A percentile compares a stretch with the other conserved stretches of the same genome.
These are phyloP conservation scores for Chiridota heheva DNA, from an alignment of 35 echinoderm and acorn worm species.

Conservation along the genomic window DNA sequence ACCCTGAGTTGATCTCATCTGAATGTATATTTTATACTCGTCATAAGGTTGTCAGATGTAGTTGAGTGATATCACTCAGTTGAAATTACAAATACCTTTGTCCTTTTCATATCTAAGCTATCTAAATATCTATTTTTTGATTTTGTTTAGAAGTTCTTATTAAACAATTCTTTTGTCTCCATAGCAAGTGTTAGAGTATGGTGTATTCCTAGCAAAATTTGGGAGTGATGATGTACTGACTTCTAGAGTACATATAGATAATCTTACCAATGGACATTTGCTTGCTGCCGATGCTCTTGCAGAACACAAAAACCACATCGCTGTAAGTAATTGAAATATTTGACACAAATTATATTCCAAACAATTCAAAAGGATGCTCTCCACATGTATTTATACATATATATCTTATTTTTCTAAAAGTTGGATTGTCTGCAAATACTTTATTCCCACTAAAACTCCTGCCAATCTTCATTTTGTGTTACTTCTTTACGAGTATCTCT, in stretches of 20 bases:
- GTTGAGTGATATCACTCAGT: too few relatives aligned
- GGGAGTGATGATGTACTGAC: conserved; percentile 57
- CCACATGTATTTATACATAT: background rate
- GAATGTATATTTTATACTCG: too few relatives aligned
- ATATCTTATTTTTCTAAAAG: too few relatives aligned
- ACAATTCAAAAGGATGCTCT: background rate
- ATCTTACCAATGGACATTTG: conserved; percentile 86
- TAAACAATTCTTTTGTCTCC: conserved; percentile 20
- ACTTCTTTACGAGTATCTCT: too few relatives aligned
- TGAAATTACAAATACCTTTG: background rate
- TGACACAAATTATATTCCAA: background rate
- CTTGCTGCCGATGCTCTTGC: conserved; percentile 77
- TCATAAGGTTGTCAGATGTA: too few relatives aligned
- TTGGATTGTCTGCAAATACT: too few relatives aligned
- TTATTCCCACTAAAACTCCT: too few relatives aligned
- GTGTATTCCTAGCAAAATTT: conserved; percentile 52
- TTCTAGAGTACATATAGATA: conserved; percentile 87
- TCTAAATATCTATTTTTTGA: background rate
- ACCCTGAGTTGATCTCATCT: too few relatives aligned
- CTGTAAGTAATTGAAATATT: conserved; percentile 60
- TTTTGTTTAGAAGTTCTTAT: too few relatives aligned
- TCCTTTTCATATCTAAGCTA: background rate
- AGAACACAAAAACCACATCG: conserved; percentile 68
- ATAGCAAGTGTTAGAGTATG: conserved; percentile 68
- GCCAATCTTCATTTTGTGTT: too few relatives aligned